Base-by-base conservation (phyloP, 2,888 invertebrate species). In the Nebria brevicollis region DNA sequence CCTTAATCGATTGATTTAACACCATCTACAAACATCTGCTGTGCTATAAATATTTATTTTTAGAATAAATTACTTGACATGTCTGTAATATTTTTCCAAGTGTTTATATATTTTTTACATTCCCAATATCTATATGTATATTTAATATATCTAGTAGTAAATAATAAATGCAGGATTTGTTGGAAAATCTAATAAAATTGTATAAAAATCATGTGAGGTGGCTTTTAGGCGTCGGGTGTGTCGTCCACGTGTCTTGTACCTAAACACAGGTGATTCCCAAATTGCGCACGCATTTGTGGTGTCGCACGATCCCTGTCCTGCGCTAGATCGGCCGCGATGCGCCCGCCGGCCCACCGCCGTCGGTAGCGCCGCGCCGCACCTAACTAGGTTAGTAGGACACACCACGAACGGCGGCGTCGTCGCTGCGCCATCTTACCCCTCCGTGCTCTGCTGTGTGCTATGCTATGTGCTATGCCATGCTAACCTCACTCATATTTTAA, bases 241-340 rank as follows among this genome's bases (percentile, higher is more conserved):
- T 43, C 34, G 25, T n/a, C 42, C 41, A 41, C 73, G 54, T 54
- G 54, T 54, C 11, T 54, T 26, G 43, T 43, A 13, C 73, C 43
- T 34, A 68, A 26, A 34, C 34, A 70, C 70, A 70, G 70, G 70
- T 70, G 70, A 70, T 70, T 70, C 70, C 70, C 54, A 54, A 70
- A 20, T 68, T 20, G 64, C 64, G 43, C 77, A 72, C 77, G 77
- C 72, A 72, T 42, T 77, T 34, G 34, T 34, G 34, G 34, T 34
- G 34, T 34, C 34, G 54, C 73, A 42, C 13, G 68, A 77, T 25
- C 77, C 77, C 70, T 72, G 72, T 68, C 77, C 77, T 77, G 68
- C 77, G 77, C 41, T 70, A 77, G 54, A 34, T 66, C 77, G 72
- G 25, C 72, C 20, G 73, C 42, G 73, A 42, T 73, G 73, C 13